phyloP scores from a whole-genome alignment of 2,797 vertebrate genomes.

The Vespertilio murinus region DNA sequence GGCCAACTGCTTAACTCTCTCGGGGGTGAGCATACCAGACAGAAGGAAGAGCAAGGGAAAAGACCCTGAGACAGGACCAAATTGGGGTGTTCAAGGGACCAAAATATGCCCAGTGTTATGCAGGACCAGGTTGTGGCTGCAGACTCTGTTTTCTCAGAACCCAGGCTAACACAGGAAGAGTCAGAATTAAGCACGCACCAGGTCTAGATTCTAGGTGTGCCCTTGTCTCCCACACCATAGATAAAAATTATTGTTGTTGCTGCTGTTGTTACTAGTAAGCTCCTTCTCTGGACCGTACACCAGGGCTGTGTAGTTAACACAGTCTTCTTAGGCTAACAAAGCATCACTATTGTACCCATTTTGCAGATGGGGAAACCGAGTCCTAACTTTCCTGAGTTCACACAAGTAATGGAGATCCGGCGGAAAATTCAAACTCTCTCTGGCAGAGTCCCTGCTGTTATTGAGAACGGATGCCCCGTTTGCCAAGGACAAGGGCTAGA shows the following conservation, averaged over 20 bases:
- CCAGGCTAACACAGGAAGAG: background rate
- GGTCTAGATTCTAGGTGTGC: background rate
- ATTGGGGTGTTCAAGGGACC: background rate
- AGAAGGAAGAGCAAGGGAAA: background rate
- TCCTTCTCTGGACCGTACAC: background rate
- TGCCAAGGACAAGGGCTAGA: background rate
- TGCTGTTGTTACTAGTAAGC: background rate
- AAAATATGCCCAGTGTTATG: background rate
- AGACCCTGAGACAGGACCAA: background rate
- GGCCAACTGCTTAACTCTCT: no score
- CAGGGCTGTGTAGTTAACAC: background rate
- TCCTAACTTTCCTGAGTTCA: background rate
- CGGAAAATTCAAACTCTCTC: background rate
- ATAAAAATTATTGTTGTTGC: background rate
- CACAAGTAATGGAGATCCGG: background rate
- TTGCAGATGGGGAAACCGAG: background rate
- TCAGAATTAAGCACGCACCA: background rate
- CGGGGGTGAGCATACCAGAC: no score
- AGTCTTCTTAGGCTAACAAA: background rate
- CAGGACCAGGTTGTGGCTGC: background rate
- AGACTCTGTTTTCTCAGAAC: background rate
- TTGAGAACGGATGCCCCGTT: background rate
- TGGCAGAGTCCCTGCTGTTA: rapidly evolving
- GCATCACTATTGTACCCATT: background rate
- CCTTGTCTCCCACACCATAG: background rate